Base-by-base conservation (phyloP, 1,140 invertebrate species). In the Ditylenchus dipsaci region DNA sequence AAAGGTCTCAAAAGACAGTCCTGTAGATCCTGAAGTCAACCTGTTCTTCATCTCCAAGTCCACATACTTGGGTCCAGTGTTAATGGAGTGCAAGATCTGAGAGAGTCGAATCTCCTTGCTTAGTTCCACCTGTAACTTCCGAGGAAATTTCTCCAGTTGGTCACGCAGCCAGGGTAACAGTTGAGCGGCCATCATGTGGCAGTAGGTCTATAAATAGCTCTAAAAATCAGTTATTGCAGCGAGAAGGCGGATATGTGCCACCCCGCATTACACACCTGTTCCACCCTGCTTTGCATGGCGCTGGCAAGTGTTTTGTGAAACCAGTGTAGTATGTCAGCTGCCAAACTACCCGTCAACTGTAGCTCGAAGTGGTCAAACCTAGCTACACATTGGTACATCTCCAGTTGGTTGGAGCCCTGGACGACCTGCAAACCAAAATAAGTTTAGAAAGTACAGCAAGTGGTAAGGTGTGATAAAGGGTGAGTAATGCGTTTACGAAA, bases 11-110 rank as follows among this genome's bases (percentile, higher is more conserved):
- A 69, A 67, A 17, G 62, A 62, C 15, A 26, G 15, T 7, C n/a
- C 49, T 3, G 3, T 53, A 17, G 49, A 5, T 42, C 73, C 67
- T 19, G 70, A 26, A 21, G 27, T 17, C 61, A 73, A 67, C 23
- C 49, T 64, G 23, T 73, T 73, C 29, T 73, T 73, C 71, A 73
- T 68, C 30, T 66, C 65, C 23, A 73, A 59, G 33, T 73, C 71
- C n/a, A 73, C 53, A 53, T 42, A 49, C 19, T 68, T 61, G n/a
- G 29, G 49, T 7, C 21, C 42, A 23, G 60, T 64, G 19, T n/a
- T 21, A 61, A 73, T 73, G 13, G 57, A 23, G 47, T 73, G 71
- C 33, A 73, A 23, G 13, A 45, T 29, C 42, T 73, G 71, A 3
- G 45, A 60, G 9, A 73, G 38, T 27, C 33, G 42, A 29, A 73